phyloP scores from a whole-genome alignment of 1,140 invertebrate genomes.

The Solenopsis fugax region DNA sequence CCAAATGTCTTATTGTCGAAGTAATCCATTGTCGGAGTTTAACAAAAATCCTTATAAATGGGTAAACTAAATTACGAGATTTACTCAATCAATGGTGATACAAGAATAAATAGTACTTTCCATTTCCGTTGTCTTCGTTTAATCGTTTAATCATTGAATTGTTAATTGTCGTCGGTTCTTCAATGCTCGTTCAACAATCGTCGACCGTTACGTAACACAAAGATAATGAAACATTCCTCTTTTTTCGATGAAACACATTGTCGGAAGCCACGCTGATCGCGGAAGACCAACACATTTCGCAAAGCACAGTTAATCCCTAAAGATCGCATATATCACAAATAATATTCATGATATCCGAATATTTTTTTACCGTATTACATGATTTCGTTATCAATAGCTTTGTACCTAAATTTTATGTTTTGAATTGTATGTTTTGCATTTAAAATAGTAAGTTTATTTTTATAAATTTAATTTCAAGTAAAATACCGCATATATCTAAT shows the following conservation, averaged over 20 bases:
- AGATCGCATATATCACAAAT: not conserved
- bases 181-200: constrained; percentile 3
- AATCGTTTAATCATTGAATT: not conserved
- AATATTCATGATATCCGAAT: not conserved
- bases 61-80: not conserved
- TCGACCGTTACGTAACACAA: constrained; percentile 62
- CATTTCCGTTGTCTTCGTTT: not conserved
- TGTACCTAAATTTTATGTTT: not conserved
- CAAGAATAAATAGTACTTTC: not conserved
- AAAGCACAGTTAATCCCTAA: not conserved
- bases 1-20: not conserved
- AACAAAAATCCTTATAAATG: not conserved
- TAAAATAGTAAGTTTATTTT: not conserved
- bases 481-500: not conserved
- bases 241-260: not conserved
- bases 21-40: not conserved
- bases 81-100: not conserved
- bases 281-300: not conserved
- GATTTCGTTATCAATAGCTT: not conserved
- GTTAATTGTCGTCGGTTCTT: not conserved
- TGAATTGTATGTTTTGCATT: not conserved
- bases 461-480: not conserved
- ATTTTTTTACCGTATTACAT: not conserved
- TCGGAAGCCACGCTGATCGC: not conserved
- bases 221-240: constrained; percentile 26